These are phyloP conservation scores for Eustalomyia histrio DNA, from an alignment of 2,888 invertebrate species.

Conservation along the genomic window DNA sequence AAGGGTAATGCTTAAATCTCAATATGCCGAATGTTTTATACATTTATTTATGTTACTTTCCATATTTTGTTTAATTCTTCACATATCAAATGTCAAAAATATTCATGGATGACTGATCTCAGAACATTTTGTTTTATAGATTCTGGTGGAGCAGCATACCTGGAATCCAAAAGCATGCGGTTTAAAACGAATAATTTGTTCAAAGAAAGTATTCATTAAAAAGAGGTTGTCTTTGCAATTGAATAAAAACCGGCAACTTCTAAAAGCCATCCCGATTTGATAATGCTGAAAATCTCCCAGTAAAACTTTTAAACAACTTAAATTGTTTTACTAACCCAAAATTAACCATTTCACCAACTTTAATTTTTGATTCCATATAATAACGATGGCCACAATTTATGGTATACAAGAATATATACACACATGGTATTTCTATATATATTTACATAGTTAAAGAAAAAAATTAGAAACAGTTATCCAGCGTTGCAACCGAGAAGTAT, in stretches of 20 bases:
- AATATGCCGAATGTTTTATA: no score
- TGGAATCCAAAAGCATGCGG: constrained; percentile 89
- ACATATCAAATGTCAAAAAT: constrained; percentile 92
- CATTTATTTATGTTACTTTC: constrained; percentile 91
- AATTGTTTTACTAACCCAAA: constrained; percentile 95
- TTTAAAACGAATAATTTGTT: constrained; percentile 98
- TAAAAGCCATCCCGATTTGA: constrained; percentile 98
- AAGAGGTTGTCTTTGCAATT: constrained; percentile 95
- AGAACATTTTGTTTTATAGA: constrained; percentile 80
- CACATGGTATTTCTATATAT: no score
- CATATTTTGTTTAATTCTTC: constrained; percentile 91
- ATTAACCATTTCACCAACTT: constrained; percentile 97
- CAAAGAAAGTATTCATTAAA: constrained; percentile 94
- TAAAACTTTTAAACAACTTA: constrained; percentile 95
- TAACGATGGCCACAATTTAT: no score
- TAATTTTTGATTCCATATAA: constrained; percentile 93
- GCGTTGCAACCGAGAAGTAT: no score
- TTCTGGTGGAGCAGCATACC: constrained; percentile 95
- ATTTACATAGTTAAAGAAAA: no score
- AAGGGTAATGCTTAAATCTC: no score
- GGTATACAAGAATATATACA: no score
- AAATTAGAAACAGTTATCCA: no score
- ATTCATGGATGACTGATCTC: constrained; percentile 91
- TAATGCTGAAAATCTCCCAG: constrained; percentile 97
- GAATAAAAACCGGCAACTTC: constrained; percentile 96